A percentile compares a stretch with the other conserved stretches of the same genome.
Evolutionary conservation across 1,140 invertebrate genomes (phyloP).

Genomic region (Apis dorsata): DNA sequence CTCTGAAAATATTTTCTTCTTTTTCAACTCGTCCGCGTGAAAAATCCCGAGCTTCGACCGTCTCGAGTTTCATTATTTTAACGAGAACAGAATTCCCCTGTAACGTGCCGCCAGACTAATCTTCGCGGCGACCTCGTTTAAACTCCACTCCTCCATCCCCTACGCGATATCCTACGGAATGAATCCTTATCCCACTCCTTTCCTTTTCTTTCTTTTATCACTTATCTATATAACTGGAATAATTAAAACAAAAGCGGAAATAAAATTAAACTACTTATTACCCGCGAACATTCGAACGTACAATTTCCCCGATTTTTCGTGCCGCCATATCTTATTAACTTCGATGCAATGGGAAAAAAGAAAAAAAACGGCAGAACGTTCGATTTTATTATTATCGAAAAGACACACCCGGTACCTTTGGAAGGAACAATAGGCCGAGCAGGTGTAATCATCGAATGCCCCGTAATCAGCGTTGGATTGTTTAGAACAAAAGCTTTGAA

Average conservation of each 20-base stretch:
- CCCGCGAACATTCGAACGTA: too few relatives aligned
- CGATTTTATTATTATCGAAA: background rate
- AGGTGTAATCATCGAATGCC: slow-evolving; percentile 6
- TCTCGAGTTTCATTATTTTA: slow-evolving; percentile 53
- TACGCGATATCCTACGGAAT: background rate
- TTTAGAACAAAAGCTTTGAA: background rate
- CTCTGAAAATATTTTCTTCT: slow-evolving; percentile 39
- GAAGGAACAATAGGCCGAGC: background rate
- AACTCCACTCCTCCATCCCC: background rate
- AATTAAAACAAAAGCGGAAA: too few relatives aligned
- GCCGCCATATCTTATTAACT: too few relatives aligned
- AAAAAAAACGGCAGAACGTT: too few relatives aligned
- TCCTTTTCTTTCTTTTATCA: background rate
- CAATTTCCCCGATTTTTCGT: too few relatives aligned
- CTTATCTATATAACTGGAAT: too few relatives aligned
- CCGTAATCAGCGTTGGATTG: background rate
- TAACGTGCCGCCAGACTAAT: slow-evolving; percentile 44
- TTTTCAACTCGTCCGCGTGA: slow-evolving; percentile 5
- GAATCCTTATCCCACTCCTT: background rate
- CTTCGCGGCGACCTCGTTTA: slow-evolving; percentile 40
- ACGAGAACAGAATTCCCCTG: slow-evolving; percentile 45
- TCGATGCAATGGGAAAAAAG: too few relatives aligned
- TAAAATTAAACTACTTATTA: too few relatives aligned
- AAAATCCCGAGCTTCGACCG: slow-evolving; percentile 45
- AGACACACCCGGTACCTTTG: background rate